These are phyloP conservation scores for Antennarius maculatus DNA, from an alignment of 2,797 vertebrate genomes.

Conservation along the genomic window DNA sequence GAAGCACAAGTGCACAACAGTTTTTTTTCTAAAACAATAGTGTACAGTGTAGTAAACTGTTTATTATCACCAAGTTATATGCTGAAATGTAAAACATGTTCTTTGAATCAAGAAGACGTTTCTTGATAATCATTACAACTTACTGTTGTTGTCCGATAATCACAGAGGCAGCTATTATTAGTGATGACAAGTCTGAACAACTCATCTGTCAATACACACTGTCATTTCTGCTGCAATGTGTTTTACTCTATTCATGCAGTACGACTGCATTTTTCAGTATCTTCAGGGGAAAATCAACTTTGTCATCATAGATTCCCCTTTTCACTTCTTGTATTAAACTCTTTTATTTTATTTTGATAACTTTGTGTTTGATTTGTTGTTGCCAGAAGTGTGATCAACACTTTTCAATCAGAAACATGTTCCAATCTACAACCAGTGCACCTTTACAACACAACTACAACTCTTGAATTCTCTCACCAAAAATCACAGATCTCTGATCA, in stretches of 20 bases:
- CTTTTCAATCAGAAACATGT: conserved; percentile 29
- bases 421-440: conserved; percentile 42
- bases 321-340: conserved; percentile 50
- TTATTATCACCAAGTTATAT: background rate
- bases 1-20: conserved; percentile 12
- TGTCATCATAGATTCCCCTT: conserved; percentile 44
- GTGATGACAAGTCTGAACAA: conserved; percentile 69
- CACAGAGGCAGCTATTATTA: conserved; percentile 81
- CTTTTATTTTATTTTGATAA: conserved; percentile 39
- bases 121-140: conserved; percentile 35
- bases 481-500: conserved; percentile 70
- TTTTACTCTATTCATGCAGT: conserved; percentile 39
- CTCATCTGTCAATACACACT: conserved; percentile 57
- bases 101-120: conserved; percentile 27
- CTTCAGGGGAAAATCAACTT: conserved; percentile 32
- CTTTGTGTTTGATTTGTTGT: conserved; percentile 37
- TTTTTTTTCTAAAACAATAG: too few relatives aligned
- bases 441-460: conserved; percentile 53
- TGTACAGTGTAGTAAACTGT: too few relatives aligned
- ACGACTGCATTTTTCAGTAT: conserved; percentile 47
- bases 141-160: conserved; percentile 64
- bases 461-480: conserved; percentile 45
- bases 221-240: conserved; percentile 50
- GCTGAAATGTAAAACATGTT: conserved; percentile 8
- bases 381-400: conserved; percentile 34